Evolutionary conservation across 1,140 invertebrate species (phyloP).

Genomic region (Melanaphis sacchari): DNA sequence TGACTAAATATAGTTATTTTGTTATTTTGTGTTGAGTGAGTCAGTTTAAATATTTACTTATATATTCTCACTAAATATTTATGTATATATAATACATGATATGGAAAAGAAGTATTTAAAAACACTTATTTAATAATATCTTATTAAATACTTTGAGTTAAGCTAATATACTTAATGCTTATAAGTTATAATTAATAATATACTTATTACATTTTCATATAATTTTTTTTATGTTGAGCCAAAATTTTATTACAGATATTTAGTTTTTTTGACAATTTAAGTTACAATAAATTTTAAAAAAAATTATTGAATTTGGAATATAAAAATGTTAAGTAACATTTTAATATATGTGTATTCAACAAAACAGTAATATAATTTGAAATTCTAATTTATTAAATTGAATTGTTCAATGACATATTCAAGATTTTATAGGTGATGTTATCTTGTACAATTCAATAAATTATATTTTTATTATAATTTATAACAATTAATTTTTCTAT

Average conservation of each 20-base stretch:
- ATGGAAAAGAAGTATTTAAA: neutral
- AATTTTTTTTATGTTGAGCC: neutral
- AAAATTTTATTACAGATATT: neutral
- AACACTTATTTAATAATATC: neutral
- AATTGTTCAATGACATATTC: neutral
- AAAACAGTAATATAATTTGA: neutral
- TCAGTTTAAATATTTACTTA: conserved; percentile 9
- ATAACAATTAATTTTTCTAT: neutral
- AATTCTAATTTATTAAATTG: neutral
- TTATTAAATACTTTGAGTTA: neutral
- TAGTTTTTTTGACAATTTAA: neutral
- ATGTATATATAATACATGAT: neutral
- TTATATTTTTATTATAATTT: neutral
- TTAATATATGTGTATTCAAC: neutral
- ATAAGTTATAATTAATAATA: neutral
- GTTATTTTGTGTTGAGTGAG: neutral
- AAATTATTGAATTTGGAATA: neutral
- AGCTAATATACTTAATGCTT: neutral
- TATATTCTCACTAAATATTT: neutral
- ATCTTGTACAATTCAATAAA: neutral
- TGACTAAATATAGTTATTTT: neutral
- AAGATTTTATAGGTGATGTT: neutral
- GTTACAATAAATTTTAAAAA: neutral
- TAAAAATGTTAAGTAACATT: neutral
- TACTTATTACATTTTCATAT: neutral